Evolutionary conservation across 2,113 vertebrate genomes (phyloP).

Genomic region (Nansenia antarctica): DNA sequence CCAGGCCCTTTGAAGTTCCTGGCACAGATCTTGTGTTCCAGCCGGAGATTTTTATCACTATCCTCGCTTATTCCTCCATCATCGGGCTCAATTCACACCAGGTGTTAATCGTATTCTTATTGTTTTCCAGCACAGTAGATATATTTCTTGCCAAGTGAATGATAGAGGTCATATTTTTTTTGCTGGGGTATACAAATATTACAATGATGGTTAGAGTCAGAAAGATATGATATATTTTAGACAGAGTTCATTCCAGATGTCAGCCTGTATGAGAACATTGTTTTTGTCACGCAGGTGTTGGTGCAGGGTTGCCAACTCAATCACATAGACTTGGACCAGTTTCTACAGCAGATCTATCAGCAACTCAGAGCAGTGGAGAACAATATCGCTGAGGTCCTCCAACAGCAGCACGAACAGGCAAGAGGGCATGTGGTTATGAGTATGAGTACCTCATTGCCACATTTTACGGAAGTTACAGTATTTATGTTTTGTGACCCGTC

Average conservation of each 20-base stretch:
- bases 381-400: constrained; percentile 90
- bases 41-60: constrained; percentile 95
- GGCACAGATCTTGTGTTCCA: constrained; percentile 88
- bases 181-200: no score
- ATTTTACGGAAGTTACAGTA: no score
- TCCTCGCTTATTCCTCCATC: constrained; percentile 95
- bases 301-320: constrained; percentile 95
- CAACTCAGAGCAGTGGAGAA: constrained; percentile 92
- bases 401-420: constrained; percentile 84
- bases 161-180: no score
- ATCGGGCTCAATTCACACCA: constrained; percentile 93
- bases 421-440: constrained; percentile 69
- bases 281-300: constrained; percentile 80
- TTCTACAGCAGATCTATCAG: constrained; percentile 88
- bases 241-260: no score
- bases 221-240: background rate
- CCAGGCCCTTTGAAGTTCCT: constrained; percentile 88
- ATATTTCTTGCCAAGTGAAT: no score
- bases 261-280: background rate
- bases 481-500: no score
- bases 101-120: constrained; percentile 69
- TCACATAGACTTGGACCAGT: constrained; percentile 79
- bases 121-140: background rate
- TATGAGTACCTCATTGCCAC: no score
- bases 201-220: no score